phyloP scores from a whole-genome alignment of 2,888 invertebrate genomes.

The Dolichomitus sp. region DNA sequence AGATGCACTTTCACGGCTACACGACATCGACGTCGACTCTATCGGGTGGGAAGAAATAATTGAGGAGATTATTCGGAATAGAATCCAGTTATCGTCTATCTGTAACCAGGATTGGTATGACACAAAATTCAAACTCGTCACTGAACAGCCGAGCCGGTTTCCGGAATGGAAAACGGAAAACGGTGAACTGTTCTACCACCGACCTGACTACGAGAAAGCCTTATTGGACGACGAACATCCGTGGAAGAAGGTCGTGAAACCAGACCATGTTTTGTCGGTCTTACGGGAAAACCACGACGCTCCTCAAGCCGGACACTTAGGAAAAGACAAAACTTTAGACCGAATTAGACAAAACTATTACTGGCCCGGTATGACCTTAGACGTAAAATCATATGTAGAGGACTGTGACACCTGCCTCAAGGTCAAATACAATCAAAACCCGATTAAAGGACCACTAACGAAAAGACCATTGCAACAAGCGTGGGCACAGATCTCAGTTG shows the following conservation, averaged over 20 bases:
- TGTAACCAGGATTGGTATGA: neutral
- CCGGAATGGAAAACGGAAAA: too few relatives aligned
- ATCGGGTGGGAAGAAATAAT: neutral
- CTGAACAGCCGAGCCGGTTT: too few relatives aligned
- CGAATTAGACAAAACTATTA: neutral
- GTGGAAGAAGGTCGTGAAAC: too few relatives aligned
- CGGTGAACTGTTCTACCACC: conserved; percentile 32
- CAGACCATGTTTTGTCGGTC: too few relatives aligned
- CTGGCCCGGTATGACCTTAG: too few relatives aligned
- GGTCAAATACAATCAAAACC: conserved; percentile 53
- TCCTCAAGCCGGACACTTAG: neutral
- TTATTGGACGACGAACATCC: neutral
- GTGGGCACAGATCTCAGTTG: conserved; percentile 52
- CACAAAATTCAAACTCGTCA: neutral
- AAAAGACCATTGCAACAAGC: conserved; percentile 40
- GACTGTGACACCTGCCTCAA: neutral
- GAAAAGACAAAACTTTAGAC: neutral
- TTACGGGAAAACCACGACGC: too few relatives aligned
- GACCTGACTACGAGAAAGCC: conserved; percentile 35
- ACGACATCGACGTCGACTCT: neutral
- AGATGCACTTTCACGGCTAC: neutral
- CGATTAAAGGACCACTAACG: neutral
- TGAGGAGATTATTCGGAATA: neutral
- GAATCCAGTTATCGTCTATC: neutral
- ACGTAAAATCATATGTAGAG: conserved; percentile 8